Percentiles rank a stretch among this genome's conserved stretches.
phyloP scores from a whole-genome alignment of 2,797 vertebrate species.

The Liasis olivaceus region DNA sequence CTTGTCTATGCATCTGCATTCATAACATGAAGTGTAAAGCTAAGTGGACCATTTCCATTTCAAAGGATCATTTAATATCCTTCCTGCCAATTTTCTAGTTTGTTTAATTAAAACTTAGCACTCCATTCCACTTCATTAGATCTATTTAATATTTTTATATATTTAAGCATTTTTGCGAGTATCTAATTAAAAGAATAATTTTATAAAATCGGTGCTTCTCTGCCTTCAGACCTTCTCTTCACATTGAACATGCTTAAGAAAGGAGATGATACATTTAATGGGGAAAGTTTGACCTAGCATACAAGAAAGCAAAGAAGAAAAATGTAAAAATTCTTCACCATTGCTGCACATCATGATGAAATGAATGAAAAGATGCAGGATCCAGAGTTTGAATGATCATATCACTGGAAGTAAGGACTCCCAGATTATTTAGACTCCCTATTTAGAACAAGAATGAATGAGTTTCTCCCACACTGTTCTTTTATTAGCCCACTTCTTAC shows the following conservation, averaged over 20 bases:
- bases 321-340: constrained; percentile 7
- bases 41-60: constrained; percentile 63
- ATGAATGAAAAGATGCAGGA: background rate
- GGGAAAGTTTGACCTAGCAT: constrained; percentile 32
- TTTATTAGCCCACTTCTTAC: background rate
- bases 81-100: constrained; percentile 64
- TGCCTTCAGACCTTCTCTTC: constrained; percentile 9
- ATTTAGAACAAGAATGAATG: background rate
- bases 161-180: constrained; percentile 60
- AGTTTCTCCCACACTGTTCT: background rate
- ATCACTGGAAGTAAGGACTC: background rate
- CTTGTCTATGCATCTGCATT: constrained; percentile 49
- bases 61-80: constrained; percentile 63
- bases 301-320: constrained; percentile 37
- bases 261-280: constrained; percentile 31
- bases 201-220: constrained; percentile 52
- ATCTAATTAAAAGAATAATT: constrained; percentile 59
- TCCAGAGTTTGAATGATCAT: background rate
- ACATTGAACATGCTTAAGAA: constrained; percentile 47
- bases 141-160: constrained; percentile 62
- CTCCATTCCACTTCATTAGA: constrained; percentile 63
- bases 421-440: background rate
- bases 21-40: constrained; percentile 31
- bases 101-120: constrained; percentile 70
- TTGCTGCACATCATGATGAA: constrained; percentile 17